Evolutionary conservation across 2,797 vertebrate species (phyloP).

Genomic region (Choloepus didactylus): DNA sequence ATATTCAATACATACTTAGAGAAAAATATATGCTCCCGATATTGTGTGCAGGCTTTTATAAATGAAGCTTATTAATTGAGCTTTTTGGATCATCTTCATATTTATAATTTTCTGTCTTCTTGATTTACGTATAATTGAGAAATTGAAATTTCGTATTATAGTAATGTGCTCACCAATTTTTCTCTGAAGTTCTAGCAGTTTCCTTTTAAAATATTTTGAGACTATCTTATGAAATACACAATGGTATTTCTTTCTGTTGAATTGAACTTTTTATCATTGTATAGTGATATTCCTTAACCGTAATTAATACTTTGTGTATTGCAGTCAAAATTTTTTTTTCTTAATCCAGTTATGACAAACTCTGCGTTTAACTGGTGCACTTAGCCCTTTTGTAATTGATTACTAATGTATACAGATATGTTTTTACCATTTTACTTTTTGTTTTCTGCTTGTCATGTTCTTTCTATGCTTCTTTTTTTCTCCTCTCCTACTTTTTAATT

Average conservation of each 20-base stretch:
- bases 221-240: neutral
- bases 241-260: neutral
- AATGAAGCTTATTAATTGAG: neutral
- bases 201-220: constrained; percentile 17
- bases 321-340: constrained; percentile 46
- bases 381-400: neutral
- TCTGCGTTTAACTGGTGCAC: constrained; percentile 21
- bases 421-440: constrained; percentile 22
- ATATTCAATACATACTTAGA: neutral
- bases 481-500: neutral
- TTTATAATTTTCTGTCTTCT: neutral
- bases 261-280: neutral
- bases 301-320: constrained; percentile 49
- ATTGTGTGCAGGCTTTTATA: neutral
- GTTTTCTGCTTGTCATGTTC: neutral
- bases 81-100: constrained; percentile 3
- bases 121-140: constrained; percentile 7
- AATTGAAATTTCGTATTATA: constrained; percentile 13
- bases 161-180: neutral
- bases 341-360: constrained; percentile 23
- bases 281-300: neutral
- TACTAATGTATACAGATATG: neutral
- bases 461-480: neutral
- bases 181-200: neutral
- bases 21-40: neutral